A percentile compares a stretch with the other conserved stretches of the same genome.
These are phyloP conservation scores for Pammene aurita DNA, from an alignment of 2,888 invertebrate species.

Conservation along the genomic window DNA sequence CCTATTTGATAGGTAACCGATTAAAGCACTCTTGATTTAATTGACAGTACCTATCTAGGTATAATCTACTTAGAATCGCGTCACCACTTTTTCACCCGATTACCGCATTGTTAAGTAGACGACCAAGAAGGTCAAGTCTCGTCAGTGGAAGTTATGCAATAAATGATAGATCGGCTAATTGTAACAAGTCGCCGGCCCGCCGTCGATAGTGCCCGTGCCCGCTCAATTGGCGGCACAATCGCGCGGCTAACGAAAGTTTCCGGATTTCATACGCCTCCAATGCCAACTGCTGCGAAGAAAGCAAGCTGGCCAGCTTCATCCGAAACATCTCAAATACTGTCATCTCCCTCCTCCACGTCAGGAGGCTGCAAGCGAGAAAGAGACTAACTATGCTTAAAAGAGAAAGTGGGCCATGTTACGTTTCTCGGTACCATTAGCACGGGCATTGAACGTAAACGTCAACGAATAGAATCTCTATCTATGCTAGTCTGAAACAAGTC, in stretches of 20 bases:
- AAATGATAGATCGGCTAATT: conserved; percentile 65
- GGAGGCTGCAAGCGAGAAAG: conserved; percentile 60
- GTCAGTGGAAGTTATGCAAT: conserved; percentile 58
- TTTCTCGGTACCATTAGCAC: conserved; percentile 80
- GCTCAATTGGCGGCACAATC: conserved; percentile 56
- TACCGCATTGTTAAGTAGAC: conserved; percentile 63
- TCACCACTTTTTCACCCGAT: conserved; percentile 49
- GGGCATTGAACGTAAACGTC: conserved; percentile 80
- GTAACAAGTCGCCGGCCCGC: conserved; percentile 53
- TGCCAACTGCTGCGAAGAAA: conserved; percentile 82
- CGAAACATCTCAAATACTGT: conserved; percentile 62
- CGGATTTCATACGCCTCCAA: conserved; percentile 79
- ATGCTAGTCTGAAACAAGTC: conserved; percentile 44
- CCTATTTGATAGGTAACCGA: background rate
- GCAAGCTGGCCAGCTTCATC: conserved; percentile 73
- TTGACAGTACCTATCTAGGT: background rate
- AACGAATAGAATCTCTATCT: conserved; percentile 63
- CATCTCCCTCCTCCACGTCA: conserved; percentile 67
- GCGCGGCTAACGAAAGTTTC: conserved; percentile 78
- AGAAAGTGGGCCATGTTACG: conserved; percentile 83
- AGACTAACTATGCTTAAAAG: conserved; percentile 78
- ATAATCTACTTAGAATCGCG: conserved; percentile 19
- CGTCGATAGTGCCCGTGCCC: conserved; percentile 29
- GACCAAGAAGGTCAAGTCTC: conserved; percentile 41
- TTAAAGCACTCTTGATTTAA: background rate